These are phyloP conservation scores for Penaeus monodon DNA, from an alignment of 2,888 invertebrate genomes.

Conservation along the genomic window DNA sequence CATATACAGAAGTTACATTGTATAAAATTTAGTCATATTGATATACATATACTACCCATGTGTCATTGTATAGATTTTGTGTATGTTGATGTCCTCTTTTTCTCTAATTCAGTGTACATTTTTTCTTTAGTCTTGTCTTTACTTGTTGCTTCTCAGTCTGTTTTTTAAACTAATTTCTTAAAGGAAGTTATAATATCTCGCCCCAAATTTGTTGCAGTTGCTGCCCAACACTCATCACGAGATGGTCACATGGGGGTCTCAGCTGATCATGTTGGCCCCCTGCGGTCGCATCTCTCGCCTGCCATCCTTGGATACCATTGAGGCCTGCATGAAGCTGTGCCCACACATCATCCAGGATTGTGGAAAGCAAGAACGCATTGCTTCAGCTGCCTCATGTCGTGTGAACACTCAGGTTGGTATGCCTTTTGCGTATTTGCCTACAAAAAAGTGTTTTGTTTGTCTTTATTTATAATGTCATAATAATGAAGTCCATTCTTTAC, in stretches of 20 bases:
- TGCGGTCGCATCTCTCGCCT: slow-evolving; percentile 84
- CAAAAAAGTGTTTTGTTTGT: too few species aligned
- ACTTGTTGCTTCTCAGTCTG: not conserved
- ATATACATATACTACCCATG: too few species aligned
- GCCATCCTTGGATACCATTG: slow-evolving; percentile 92
- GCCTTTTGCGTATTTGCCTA: not conserved
- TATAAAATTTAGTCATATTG: too few species aligned
- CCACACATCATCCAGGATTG: slow-evolving; percentile 97
- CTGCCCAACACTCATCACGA: slow-evolving; percentile 94
- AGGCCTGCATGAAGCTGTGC: slow-evolving; percentile 96
- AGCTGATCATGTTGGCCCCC: slow-evolving; percentile 93
- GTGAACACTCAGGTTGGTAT: slow-evolving; percentile 43
- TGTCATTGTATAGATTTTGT: too few species aligned
- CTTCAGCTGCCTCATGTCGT: slow-evolving; percentile 92
- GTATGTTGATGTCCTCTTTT: too few species aligned
- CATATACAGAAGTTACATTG: too few species aligned
- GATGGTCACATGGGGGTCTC: slow-evolving; percentile 96
- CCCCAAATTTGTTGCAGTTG: slow-evolving; percentile 75
- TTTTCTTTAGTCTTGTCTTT: not conserved
- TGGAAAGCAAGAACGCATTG: slow-evolving; percentile 96
- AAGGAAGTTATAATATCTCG: not conserved
- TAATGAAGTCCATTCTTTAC: slow-evolving; percentile 46
- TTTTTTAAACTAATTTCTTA: not conserved
- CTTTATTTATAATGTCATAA: too few species aligned
- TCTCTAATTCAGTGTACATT: too few species aligned